Base-by-base conservation (phyloP, 1,140 invertebrate species). In the Uloborus diversus region DNA sequence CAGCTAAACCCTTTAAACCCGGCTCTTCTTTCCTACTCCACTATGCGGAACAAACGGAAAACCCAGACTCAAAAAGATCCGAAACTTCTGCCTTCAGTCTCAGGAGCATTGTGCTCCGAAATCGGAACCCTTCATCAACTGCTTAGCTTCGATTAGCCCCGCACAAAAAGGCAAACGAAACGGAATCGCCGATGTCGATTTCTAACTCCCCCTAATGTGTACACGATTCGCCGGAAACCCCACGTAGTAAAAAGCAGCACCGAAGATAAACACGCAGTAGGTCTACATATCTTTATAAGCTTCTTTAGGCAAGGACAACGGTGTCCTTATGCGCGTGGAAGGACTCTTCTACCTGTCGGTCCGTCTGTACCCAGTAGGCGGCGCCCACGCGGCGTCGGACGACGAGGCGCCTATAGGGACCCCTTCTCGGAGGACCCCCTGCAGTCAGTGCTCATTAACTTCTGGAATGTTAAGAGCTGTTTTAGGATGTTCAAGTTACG, bases 361-460 rank as follows among this genome's bases (percentile, higher is more conserved):
- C 5, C 53, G 20, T 57, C 53, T 57, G 25, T 13, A 25, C 53
- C 65, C 20, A 30, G 13, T 69, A 35, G 51, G 28, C 49, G 49
- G 49, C 49, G 49, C 49, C 49, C 23, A 9, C n/a, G 33, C 62
- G 62, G 62, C 62, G 62, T 37, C 62, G 33, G 68, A 20, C 30
- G 28, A 14, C n/a, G 30, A 42, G 68, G 49, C 68, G 68, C 49
- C 49, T 42, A 57, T 56, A 42, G 68, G 49, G n/a, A 28, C 27
- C 49, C 68, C 30, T 53, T 5, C 20, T 17, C 25, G 20, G n/a
- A n/a, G 65, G 28, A 27, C 65, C 49, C 49, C 68, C 49, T 70
- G 68, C 51, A 70, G 68, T 70, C 68, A 70, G 35, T 70, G 68
- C 68, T 70, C 68, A 70, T 70, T 70, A 70, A 70, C 68, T 57